Evolutionary conservation across 2,888 invertebrate species (phyloP), one percentile per base, ranked within the genome.

Genomic region (Noctua comes): DNA sequence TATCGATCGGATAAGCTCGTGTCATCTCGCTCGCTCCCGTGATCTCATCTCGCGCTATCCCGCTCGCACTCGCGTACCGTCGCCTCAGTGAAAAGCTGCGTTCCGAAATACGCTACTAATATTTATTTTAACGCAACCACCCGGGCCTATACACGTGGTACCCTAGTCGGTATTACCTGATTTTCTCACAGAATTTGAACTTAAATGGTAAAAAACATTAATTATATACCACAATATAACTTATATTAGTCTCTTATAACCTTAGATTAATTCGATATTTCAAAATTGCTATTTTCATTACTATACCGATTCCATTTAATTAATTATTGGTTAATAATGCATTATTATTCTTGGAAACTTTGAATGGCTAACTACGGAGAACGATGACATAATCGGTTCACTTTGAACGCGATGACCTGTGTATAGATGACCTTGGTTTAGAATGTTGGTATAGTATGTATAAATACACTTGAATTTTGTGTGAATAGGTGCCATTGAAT

Each of bases 91-190:
- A 93, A 95, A 94, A 94, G 93, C 93, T 94, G 94, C 95, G 95
- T 95, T 95, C 95, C 90, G 92, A 94, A 95, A 95, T 95, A 96
- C 96, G 96, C 94, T 96, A 96, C 96, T 96, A 96, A 96, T 97
- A 96, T 96, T 96, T 96, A 96, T 97, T 96, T 96, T 96, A 96
- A 96, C 96, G 94, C 95, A 95, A 92, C 93, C 93, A 93, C 93
- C 94, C 92, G 93, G 93, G 92, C 91, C 87, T 82, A 93, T 94
- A 91, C 96, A 96, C 97, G 96, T 96, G 96, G 95, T 91, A 91
- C 85, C 88, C 77, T 76, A 80, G 13, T 77, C 79, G 78, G 73
- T 82, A 84, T 31, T 79, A 77, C 80, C 78, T 81, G 71, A 81
- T 51, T 73, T 87, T 79, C n/a, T 78, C 10, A 73, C 69, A 51